Evolutionary conservation across 2,113 vertebrate species (phyloP), one percentile per base, ranked within the genome.

Genomic region (Oryzias woworae): DNA sequence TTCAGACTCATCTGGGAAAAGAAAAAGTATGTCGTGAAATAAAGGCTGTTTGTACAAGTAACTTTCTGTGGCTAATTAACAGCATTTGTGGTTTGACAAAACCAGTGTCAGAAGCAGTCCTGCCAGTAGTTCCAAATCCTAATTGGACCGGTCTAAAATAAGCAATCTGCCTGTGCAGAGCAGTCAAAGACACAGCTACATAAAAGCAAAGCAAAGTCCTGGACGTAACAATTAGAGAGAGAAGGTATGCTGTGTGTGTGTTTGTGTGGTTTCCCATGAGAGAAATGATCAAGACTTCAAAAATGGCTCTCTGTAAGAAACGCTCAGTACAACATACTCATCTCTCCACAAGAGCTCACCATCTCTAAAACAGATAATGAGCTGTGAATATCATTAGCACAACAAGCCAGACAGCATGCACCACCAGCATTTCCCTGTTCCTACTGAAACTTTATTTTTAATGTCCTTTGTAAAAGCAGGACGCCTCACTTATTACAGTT

Each of bases 91-190:
- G 36, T 47, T 26, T 48, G 60, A 20, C 69, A 58, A 69, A 42
- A 47, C 2, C 52, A 48, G 48, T n/a, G 23, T 52, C 67, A 57
- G 14, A 42, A 49, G 57, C 48, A 52, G 57, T 28, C 23, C 41
- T 66, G 55, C 44, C 55, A 14, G 49, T 53, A 60, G 68, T 61
- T 75, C 70, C 56, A 54, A 63, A 66, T 83, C 61, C 63, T 51
- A 80, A 66, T 18, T 56, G 51, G 36, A 8, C 36, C 7, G 36
- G 54, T 80, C 68, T 84, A 72, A 78, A 77, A 84, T 69, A 69
- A 76, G 82, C 48, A 54, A 62, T 54, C 16, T 46, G 41, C 17
- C 44, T 66, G 62, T 14, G 55, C 53, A 0, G n/a, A 62, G 59
- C 13, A 28, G 54, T 20, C 53, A 36, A 75, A 28, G 51, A 58